Base-by-base conservation (phyloP, 1,140 invertebrate genomes). In the Brachionus asplanchnoidis region DNA sequence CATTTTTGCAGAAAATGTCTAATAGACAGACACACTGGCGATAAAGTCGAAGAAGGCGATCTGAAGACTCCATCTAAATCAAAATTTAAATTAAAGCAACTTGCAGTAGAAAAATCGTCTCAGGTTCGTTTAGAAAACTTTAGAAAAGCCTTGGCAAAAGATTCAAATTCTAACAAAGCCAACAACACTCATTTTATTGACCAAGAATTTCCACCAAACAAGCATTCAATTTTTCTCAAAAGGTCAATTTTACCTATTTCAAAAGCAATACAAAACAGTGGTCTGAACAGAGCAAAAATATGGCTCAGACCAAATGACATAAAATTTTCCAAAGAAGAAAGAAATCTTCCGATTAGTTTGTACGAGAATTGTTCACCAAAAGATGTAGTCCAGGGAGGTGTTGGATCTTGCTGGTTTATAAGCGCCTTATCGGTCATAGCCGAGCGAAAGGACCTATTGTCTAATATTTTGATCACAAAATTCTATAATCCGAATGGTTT, bases 361-460 rank as follows among this genome's bases (percentile, higher is more conserved):
- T 82, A 65, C 23, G 50, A 60, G 0, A 82, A 65, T 40, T 68
- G 44, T 9, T 36, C 28, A 14, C 84, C 84, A 42, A 40, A 20
- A 8, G 84, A 85, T 50, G 65, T 85, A 1, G 44, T 65, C 4
- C 84, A 85, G 70, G 84, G 84, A 20, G 60, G 36, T 26, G 68
- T 85, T n/a, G 84, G 84, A 8, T 56, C 70, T 50, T 85, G 84
- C 50, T 85, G 84, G 84, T 66, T 85, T 9, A 78, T 85, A 8
- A 32, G 46, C 88, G 97, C 97, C 0, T 90, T 99, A 86, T 96
- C 97, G 17, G 96, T 99, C 11, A 90, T 99, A 46, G 96, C 97
- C 0, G 97, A 99, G 89, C 84, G 96, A 46, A 95, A 97, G 86
- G 94, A 97, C 86, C 91, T 99, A 5, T 94, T 99, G 0, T 93